Conservation (phyloP, 2,113 vertebrate genomes). For the Sciurus niger region DNA sequence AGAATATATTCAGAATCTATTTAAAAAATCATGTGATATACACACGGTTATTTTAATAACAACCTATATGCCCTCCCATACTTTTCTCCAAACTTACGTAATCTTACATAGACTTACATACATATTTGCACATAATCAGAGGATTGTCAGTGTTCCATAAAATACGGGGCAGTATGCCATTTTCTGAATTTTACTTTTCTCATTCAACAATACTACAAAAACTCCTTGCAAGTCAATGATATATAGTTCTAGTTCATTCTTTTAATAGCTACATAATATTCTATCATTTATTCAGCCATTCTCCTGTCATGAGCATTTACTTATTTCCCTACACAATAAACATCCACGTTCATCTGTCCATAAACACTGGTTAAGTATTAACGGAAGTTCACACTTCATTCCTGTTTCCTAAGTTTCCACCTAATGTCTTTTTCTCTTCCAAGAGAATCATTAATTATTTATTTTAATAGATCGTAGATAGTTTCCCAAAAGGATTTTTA, state of each 20-base stretch:
- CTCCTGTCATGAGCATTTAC: neutral
- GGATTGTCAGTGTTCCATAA: neutral
- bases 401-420: neutral
- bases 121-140: neutral
- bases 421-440: neutral
- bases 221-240: neutral
- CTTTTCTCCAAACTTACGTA: neutral
- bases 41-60: neutral
- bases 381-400: neutral
- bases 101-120: neutral
- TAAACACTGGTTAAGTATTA: neutral
- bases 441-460: neutral
- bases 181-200: constrained; percentile 14
- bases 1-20: neutral
- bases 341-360: neutral
- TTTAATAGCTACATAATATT: neutral
- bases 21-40: neutral
- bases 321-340: neutral
- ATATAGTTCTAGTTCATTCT: neutral
- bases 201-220: neutral
- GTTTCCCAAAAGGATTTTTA: constrained; percentile 15
- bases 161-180: neutral
- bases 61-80: neutral
- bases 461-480: neutral
- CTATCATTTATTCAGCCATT: neutral